Evolutionary conservation across 2,113 vertebrate genomes (phyloP), one percentile per base, ranked within the genome.

Genomic region (Octodon degus): DNA sequence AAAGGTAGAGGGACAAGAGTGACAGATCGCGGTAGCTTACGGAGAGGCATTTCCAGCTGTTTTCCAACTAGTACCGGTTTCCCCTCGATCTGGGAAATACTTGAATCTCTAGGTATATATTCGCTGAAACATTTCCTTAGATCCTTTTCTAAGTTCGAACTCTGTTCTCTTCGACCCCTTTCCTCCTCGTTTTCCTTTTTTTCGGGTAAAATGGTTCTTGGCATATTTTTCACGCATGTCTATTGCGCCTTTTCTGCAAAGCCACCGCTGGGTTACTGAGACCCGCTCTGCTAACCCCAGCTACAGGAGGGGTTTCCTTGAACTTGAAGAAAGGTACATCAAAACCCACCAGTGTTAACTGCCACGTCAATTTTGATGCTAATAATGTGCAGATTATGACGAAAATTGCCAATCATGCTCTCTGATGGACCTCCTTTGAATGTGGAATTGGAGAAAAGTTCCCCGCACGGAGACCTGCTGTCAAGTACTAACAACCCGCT

Each of bases 331-430:
- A 98, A 99, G 98, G 99, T 98, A 99, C 99, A 99, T 99, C 99
- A 98, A 97, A 99, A 99, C 98, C 98, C 98, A 99, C 98, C 99
- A 98, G 97, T 98, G 98, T 99, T 99, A 97, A 99, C 99, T 99
- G 99, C 98, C 98, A 98, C 99, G 99, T 99, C 99, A 99, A 99
- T 99, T 99, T 99, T 99, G 99, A 99, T 99, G 99, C 99, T 99
- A 99, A 99, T 99, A 99, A 99, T 99, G 99, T 99, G 99, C 99
- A 99, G 99, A 99, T 99, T 99, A 99, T 99, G 99, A 99, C 99
- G 99, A 99, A 99, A 99, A 99, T 99, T 99, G 99, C 99, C 99
- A 99, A 99, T 99, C 99, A 99, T 99, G 99, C 99, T 99, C 99
- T 99, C 99, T 99, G 99, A 99, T 99, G 99, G 99, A 99, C 99